phyloP scores from a whole-genome alignment of 2,797 vertebrate species.

The Protosalanx chinensis region DNA sequence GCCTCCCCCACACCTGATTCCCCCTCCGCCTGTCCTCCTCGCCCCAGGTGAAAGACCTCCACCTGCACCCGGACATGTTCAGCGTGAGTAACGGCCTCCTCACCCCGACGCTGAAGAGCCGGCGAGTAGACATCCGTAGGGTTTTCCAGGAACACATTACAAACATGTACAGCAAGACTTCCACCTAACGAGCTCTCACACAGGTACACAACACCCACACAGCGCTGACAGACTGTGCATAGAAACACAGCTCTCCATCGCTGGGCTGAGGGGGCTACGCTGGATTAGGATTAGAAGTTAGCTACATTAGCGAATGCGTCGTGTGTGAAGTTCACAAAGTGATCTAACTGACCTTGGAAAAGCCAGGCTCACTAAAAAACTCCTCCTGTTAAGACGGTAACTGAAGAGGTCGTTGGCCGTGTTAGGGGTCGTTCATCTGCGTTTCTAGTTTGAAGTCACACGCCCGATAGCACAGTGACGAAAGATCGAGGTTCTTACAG shows the following conservation, averaged over 20 bases:
- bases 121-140: slow-evolving; percentile 67
- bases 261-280: background rate
- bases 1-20: too few species aligned
- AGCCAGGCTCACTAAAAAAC: too few species aligned
- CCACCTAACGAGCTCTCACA: slow-evolving; percentile 41
- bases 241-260: slow-evolving; percentile 1
- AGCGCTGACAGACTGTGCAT: background rate
- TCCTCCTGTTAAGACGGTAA: too few species aligned
- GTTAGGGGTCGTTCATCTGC: too few species aligned
- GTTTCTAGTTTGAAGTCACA: too few species aligned
- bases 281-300: background rate
- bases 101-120: slow-evolving; percentile 77
- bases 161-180: slow-evolving; percentile 70
- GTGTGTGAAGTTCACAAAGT: too few species aligned
- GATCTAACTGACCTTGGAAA: too few species aligned
- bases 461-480: background rate
- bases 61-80: slow-evolving; percentile 74
- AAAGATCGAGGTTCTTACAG: slow-evolving; percentile 30
- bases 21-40: background rate
- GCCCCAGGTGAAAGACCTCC: slow-evolving; percentile 71
- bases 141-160: slow-evolving; percentile 73
- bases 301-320: too few species aligned
- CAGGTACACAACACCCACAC: background rate
- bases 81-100: slow-evolving; percentile 77
- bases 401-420: too few species aligned